These are phyloP conservation scores for Megamerina dolium DNA, from an alignment of 2,888 invertebrate genomes.

Conservation along the genomic window DNA sequence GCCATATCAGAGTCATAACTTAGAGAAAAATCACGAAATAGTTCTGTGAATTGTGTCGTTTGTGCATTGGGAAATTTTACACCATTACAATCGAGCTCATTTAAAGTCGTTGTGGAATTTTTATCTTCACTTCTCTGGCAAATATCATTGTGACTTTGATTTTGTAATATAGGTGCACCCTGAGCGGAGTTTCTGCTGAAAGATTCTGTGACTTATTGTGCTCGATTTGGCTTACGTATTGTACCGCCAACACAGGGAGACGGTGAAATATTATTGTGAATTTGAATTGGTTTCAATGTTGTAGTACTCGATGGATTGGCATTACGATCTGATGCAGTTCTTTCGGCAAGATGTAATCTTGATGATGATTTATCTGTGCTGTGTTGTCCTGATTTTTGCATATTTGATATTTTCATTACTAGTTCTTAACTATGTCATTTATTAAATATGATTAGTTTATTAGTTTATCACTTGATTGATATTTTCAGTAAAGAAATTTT, in stretches of 20 bases:
- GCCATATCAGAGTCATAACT: constrained; percentile 42
- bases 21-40: constrained; percentile 42
- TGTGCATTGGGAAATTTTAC: constrained; percentile 12
- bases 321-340: constrained; percentile 42
- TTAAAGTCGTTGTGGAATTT: too few relatives aligned
- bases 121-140: too few relatives aligned
- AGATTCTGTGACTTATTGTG: too few relatives aligned
- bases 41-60: constrained; percentile 26
- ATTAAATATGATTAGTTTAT: too few relatives aligned
- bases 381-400: constrained; percentile 21
- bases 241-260: too few relatives aligned
- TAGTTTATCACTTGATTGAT: too few relatives aligned
- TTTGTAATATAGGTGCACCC: too few relatives aligned
- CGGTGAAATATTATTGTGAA: background rate
- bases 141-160: constrained; percentile 17
- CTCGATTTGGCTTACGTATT: constrained; percentile 25
- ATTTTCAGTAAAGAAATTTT: too few relatives aligned
- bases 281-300: constrained; percentile 3
- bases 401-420: constrained; percentile 9
- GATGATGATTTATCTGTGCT: constrained; percentile 27
- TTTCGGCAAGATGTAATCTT: constrained; percentile 32
- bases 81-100: constrained; percentile 35
- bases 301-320: constrained; percentile 33
- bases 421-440: too few relatives aligned
- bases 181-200: too few relatives aligned